These are phyloP conservation scores for Simalia tracyae DNA, from an alignment of 2,797 vertebrate species.

Conservation along the genomic window DNA sequence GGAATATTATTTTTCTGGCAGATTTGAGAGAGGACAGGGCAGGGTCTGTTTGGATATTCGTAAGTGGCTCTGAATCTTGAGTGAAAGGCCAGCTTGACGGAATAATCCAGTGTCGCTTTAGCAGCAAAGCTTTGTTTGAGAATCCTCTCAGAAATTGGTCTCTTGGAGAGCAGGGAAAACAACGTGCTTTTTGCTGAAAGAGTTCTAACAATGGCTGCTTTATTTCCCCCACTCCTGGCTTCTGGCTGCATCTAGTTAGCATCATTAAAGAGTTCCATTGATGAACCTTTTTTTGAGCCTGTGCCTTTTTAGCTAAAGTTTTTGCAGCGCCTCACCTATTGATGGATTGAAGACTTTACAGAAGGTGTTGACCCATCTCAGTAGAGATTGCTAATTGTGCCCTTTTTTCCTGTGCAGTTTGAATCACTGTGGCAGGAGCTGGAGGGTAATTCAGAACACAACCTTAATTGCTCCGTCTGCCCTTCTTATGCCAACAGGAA, in stretches of 20 bases:
- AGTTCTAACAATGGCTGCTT: background rate
- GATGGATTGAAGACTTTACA: background rate
- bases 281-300: background rate
- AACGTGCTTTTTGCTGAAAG: constrained; percentile 2
- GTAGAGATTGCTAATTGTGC: background rate
- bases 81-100: background rate
- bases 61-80: background rate
- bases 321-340: background rate
- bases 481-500: background rate
- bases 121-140: constrained; percentile 18
- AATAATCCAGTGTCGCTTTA: background rate
- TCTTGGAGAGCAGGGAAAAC: background rate
- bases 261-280: background rate
- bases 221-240: constrained; percentile 12
- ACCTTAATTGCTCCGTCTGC: too few species aligned
- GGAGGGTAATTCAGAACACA: background rate
- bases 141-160: rapidly evolving
- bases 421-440: background rate
- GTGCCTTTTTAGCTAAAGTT: background rate
- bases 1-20: background rate
- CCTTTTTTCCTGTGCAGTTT: background rate
- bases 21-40: background rate
- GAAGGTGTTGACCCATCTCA: rapidly evolving
- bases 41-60: background rate
- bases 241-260: constrained; percentile 4